Conservation (phyloP, 2,888 invertebrate species). For the Sipha maydis region DNA sequence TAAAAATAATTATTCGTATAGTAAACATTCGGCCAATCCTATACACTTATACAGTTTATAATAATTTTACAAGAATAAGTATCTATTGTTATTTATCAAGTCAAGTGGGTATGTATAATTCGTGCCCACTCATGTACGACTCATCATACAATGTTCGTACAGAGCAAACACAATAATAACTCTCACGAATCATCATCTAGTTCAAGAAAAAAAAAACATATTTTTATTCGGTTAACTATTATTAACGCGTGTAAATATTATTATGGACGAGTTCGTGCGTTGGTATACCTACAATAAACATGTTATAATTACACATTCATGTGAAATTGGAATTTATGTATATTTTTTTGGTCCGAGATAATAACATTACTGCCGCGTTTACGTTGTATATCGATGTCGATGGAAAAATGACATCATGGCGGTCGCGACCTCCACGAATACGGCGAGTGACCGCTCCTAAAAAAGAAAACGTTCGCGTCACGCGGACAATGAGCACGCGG, state of each 20-base stretch:
- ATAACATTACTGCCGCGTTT: background rate
- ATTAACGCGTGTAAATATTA: background rate
- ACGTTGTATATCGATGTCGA: background rate
- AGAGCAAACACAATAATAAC: background rate
- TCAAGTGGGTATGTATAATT: conserved; percentile 30
- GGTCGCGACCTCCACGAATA: conserved; percentile 52
- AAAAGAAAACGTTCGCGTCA: conserved; percentile 11
- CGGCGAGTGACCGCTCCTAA: conserved; percentile 43
- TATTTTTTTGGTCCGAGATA: background rate
- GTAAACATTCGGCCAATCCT: conserved; percentile 28
- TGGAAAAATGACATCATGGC: conserved; percentile 41
- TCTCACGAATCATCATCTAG: background rate
- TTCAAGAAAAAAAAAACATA: background rate
- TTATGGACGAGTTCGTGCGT: background rate
- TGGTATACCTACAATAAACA: background rate
- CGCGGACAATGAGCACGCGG: background rate
- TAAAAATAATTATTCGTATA: background rate
- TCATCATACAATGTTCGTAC: background rate
- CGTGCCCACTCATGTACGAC: conserved; percentile 25
- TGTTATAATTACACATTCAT: background rate
- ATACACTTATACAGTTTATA: background rate
- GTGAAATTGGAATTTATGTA: background rate
- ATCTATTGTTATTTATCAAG: background rate
- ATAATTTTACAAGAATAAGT: background rate
- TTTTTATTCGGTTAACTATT: background rate